Conservation (phyloP, 2,888 invertebrate genomes). For the Dioctria linearis region DNA sequence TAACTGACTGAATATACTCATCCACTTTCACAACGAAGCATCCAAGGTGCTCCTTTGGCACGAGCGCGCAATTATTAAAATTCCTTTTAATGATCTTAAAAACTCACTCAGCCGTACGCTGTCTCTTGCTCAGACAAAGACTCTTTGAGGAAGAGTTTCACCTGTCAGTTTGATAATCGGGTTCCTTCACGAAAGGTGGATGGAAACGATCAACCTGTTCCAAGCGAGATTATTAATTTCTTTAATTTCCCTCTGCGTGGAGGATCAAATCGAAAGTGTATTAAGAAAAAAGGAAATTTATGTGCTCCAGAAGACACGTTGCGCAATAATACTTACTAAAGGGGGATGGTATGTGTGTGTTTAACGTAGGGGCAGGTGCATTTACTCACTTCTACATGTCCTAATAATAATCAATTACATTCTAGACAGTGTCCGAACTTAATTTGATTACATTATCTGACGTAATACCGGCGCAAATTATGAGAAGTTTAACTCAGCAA, state of each 20-base stretch:
- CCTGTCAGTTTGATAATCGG: conserved; percentile 48
- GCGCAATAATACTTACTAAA: neutral
- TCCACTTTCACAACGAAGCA: no score
- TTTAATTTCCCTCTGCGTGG: conserved; percentile 42
- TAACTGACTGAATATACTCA: conserved; percentile 1
- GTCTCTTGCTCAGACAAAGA: neutral
- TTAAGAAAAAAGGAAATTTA: conserved; percentile 40
- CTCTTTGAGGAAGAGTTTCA: conserved; percentile 30
- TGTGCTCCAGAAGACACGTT: conserved; percentile 2
- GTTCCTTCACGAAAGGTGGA: conserved; percentile 35
- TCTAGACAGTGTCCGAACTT: no score
- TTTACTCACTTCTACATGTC: no score
- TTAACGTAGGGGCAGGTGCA: conserved; percentile 18
- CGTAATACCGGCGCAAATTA: no score
- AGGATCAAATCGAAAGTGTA: conserved; percentile 40
- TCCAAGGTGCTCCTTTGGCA: conserved; percentile 34
- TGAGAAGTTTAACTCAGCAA: no score
- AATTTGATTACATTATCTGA: no score
- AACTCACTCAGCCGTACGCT: conserved; percentile 1
- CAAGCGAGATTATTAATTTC: conserved; percentile 45
- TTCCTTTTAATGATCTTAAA: conserved; percentile 41
- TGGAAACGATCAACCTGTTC: conserved; percentile 40
- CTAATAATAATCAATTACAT: no score
- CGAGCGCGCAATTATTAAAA: conserved; percentile 44
- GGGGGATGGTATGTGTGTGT: conserved; percentile 3